A percentile compares a stretch with the other conserved stretches of the same genome.
These are phyloP conservation scores for Polypedilum vanderplanki DNA, from an alignment of 1,140 invertebrate genomes.

Conservation along the genomic window DNA sequence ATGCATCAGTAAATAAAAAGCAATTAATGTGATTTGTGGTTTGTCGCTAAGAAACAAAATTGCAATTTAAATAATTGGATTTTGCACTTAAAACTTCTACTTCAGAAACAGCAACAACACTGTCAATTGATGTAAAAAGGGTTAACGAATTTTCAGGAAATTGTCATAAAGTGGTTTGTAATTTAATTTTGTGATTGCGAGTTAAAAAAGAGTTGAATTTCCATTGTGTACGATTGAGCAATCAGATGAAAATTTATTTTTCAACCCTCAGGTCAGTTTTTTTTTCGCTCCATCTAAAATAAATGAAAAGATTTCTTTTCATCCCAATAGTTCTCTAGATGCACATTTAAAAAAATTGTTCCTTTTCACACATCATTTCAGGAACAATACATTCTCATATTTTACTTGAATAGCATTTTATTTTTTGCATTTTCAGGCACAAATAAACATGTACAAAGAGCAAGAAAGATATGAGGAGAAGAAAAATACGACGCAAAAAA, in stretches of 20 bases:
- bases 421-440: slow-evolving; percentile 12
- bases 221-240: not conserved
- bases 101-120: not conserved
- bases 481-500: slow-evolving; percentile 6
- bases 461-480: not conserved
- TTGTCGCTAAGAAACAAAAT: not conserved
- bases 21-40: slow-evolving; percentile 26
- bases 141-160: slow-evolving; percentile 4
- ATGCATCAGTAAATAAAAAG: not conserved
- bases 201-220: not conserved
- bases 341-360: not conserved
- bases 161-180: slow-evolving; percentile 26
- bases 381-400: not conserved
- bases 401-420: not conserved
- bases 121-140: not conserved
- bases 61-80: slow-evolving; percentile 26
- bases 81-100: slow-evolving; percentile 26
- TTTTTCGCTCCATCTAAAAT: not conserved
- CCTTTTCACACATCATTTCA: slow-evolving; percentile 25
- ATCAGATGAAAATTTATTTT: not conserved
- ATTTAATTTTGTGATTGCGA: slow-evolving; percentile 21
- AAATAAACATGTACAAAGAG: not conserved
- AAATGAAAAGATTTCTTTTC: not conserved
- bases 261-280: slow-evolving; percentile 10
- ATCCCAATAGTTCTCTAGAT: too few species aligned